phyloP scores from a whole-genome alignment of 2,113 vertebrate species.

The Tyrannus savana region DNA sequence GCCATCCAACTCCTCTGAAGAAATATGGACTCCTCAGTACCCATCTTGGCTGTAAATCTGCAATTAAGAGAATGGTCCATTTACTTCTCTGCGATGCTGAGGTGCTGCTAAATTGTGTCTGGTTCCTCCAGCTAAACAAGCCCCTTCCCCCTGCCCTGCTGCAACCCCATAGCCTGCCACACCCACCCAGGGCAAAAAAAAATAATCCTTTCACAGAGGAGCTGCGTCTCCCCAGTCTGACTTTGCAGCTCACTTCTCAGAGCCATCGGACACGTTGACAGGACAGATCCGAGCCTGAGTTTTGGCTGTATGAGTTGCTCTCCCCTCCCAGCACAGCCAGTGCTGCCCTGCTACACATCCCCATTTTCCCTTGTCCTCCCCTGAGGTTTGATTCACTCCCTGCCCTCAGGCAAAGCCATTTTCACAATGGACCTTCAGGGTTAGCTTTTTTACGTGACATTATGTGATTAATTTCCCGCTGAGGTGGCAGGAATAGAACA shows the following conservation, averaged over 20 bases:
- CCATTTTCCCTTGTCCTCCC: neutral
- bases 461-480: constrained; percentile 21
- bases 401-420: neutral
- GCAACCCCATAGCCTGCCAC: neutral
- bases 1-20: constrained; percentile 30
- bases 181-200: neutral
- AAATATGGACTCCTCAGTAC: constrained; percentile 44
- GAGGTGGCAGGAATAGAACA: constrained; percentile 23
- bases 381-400: neutral
- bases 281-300: neutral
- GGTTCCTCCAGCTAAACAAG: neutral
- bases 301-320: neutral
- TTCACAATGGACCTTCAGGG: neutral
- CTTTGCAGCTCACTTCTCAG: neutral
- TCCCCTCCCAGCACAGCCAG: accelerated
- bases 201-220: neutral
- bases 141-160: neutral
- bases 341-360: neutral
- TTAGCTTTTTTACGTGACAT: neutral
- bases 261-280: accelerated
- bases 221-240: neutral
- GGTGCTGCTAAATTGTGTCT: neutral
- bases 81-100: neutral
- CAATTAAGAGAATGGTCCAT: constrained; percentile 4
- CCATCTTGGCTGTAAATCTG: constrained; percentile 31